Evolutionary conservation across 35 echinoderm and acorn worm species (phyloP).

Genomic region (Amphiura filiformis): DNA sequence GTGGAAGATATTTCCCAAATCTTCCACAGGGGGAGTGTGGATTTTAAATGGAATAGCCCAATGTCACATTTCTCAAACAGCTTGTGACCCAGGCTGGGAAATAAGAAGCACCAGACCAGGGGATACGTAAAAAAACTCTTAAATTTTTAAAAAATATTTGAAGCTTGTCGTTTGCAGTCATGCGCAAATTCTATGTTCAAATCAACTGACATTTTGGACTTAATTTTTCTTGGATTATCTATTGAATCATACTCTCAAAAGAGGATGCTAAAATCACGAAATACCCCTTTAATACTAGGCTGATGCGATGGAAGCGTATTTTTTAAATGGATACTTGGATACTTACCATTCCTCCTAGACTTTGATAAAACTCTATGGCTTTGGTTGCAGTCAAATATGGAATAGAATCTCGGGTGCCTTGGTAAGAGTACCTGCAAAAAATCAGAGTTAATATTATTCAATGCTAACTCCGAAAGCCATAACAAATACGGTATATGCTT

Average conservation of each 20-base stretch:
- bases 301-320: too few relatives aligned
- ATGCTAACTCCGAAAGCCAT: neutral
- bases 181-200: neutral
- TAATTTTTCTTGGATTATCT: neutral
- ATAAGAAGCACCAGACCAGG: too few relatives aligned
- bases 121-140: too few relatives aligned
- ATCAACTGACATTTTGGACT: neutral
- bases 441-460: neutral
- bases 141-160: neutral
- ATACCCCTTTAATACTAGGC: too few relatives aligned
- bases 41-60: too few relatives aligned
- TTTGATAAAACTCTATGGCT: constrained; percentile 59
- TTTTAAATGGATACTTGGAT: neutral
- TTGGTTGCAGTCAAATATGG: constrained; percentile 40
- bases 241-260: too few relatives aligned
- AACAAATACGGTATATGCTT: neutral
- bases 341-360: constrained; percentile 88
- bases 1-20: too few relatives aligned
- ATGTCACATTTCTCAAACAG: too few relatives aligned
- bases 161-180: neutral
- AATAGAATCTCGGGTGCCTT: constrained; percentile 59
- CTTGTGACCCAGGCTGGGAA: too few relatives aligned
- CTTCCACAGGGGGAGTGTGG: too few relatives aligned
- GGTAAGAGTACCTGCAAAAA: neutral
- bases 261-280: neutral